Base-by-base conservation (phyloP, 1,140 invertebrate species). In the Pectinophora gossypiella region DNA sequence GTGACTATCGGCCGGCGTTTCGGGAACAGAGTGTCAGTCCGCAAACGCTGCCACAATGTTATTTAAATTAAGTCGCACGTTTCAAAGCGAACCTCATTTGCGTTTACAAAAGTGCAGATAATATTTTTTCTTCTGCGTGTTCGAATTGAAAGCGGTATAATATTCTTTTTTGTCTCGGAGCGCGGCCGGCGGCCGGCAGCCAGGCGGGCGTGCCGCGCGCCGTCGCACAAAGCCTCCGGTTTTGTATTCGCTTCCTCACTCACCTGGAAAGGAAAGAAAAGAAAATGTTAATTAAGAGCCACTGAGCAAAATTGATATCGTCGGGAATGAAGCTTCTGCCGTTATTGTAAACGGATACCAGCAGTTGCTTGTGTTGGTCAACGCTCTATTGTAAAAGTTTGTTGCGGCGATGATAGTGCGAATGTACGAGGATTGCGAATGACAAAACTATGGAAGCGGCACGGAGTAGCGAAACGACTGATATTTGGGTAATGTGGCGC, bases 201-300 rank as follows among this genome's bases (percentile, higher is more conserved):
- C 42, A 9, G 63, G 59, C 59, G 61, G 32, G 61, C 65, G 58
- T 64, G 64, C 61, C 61, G 61, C 19, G 42, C 42, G 42, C 42
- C 5, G 63, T 59, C 61, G 61, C 70, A 81, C 76, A 82, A 79
- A 82, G 76, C 69, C 64, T 58, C 63, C 62, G 68, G 68, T 76
- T 78, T 78, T 76, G 75, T 80, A 73, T 83, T 81, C 69, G 62
- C 67, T 74, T 64, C 66, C 68, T 77, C 79, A 85, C 81, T 87
- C 81, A 87, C 79, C 76, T 87, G 79, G 72, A 84, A 86, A 85
- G 70, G 72, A 83, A 86, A 85, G 83, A 85, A 85, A 86, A 84
- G 77, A 82, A 82, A 81, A 80, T 79, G 78, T 87, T 87, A 87
- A 87, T 87, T 87, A 87, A 85, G 74, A 84, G 72, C 68, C 72